Evolutionary conservation across 2,888 invertebrate species (phyloP).

Genomic region (Phortica okadai): DNA sequence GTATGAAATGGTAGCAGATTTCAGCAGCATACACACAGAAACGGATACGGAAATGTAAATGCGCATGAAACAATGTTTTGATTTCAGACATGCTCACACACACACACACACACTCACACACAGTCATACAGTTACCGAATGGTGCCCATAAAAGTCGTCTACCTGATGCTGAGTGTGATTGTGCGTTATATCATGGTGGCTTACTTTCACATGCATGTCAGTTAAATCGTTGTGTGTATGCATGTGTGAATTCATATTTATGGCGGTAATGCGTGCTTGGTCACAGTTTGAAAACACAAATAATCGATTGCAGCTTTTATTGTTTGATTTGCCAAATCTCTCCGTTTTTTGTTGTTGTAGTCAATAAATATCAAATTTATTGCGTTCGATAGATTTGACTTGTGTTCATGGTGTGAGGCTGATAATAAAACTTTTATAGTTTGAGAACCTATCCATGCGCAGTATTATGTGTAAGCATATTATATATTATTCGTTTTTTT

Average conservation of each 20-base stretch:
- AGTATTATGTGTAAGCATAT: too few relatives aligned
- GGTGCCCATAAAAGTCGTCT: neutral
- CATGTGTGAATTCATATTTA: conserved; percentile 25
- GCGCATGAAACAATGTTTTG: conserved; percentile 30
- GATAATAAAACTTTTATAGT: too few relatives aligned
- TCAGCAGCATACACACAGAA: conserved; percentile 12
- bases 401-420: neutral
- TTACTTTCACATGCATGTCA: neutral
- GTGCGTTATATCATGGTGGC: neutral
- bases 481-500: too few relatives aligned
- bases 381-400: conserved; percentile 8
- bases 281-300: conserved; percentile 22
- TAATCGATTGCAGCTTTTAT: conserved; percentile 32
- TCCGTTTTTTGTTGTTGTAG: neutral
- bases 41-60: conserved; percentile 31
- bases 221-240: neutral
- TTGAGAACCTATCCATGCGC: too few relatives aligned
- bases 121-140: neutral
- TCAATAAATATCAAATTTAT: conserved; percentile 27
- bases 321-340: conserved; percentile 25
- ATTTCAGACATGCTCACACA: conserved; percentile 12
- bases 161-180: conserved; percentile 21
- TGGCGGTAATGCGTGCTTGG: conserved; percentile 29
- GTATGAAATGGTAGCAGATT: neutral
- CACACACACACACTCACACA: conserved; percentile 2